Conservation (phyloP, 2,888 invertebrate genomes). For the Lydus trimaculatus region DNA sequence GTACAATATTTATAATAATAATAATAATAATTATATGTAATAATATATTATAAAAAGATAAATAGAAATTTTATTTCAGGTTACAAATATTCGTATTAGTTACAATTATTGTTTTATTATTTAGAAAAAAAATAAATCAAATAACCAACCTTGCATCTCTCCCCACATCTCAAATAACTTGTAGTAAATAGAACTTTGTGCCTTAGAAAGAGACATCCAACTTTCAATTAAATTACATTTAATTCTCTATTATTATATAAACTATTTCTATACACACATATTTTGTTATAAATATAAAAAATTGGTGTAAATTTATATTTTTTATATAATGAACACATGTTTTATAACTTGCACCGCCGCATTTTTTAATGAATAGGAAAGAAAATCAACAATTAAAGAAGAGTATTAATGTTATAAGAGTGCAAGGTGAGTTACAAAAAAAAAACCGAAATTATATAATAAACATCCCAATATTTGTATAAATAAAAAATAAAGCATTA, state of each 20-base stretch:
- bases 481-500: neutral
- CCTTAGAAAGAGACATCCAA: conserved; percentile 13
- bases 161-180: conserved; percentile 10
- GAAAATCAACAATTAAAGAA: neutral
- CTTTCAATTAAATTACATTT: conserved; percentile 4
- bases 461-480: conserved; percentile 27
- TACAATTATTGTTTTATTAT: neutral
- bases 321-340: conserved; percentile 38
- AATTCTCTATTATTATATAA: conserved; percentile 17
- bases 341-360: conserved; percentile 34
- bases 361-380: no score
- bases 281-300: conserved; percentile 31
- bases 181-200: conserved; percentile 16
- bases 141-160: conserved; percentile 41
- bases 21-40: neutral
- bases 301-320: conserved; percentile 36
- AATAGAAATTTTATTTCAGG: conserved; percentile 1
- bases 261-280: neutral
- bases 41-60: neutral
- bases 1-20: neutral
- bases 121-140: conserved; percentile 11
- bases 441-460: no score
- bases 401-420: conserved; percentile 24
- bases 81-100: neutral
- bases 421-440: conserved; percentile 37